phyloP scores from a whole-genome alignment of 53 echinoderm and acorn worm species.

The Arbacia lixula region DNA sequence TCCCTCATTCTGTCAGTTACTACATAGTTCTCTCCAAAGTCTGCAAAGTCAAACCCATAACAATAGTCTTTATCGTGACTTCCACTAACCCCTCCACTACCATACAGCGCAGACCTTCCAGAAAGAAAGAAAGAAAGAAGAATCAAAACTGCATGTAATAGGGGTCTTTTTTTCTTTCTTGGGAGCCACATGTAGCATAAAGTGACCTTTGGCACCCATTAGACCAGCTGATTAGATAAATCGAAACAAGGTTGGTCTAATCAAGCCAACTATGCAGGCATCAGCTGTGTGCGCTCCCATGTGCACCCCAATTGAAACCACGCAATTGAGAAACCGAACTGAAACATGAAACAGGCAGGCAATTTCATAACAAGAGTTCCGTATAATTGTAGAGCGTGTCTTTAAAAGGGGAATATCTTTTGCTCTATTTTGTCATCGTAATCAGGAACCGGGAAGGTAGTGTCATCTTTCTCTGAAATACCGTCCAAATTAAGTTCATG shows the following conservation, averaged over 20 bases:
- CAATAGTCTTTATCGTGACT: too few species aligned
- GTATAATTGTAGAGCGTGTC: too few species aligned
- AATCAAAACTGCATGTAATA: slow-evolving; percentile 25
- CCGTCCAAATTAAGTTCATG: too few species aligned
- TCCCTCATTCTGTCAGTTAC: too few species aligned
- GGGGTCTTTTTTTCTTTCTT: slow-evolving; percentile 1
- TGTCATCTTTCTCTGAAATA: too few species aligned
- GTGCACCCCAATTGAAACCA: not conserved
- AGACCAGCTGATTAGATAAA: slow-evolving; percentile 24
- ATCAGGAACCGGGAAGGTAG: too few species aligned
- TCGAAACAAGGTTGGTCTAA: slow-evolving; percentile 9
- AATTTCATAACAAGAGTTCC: too few species aligned
- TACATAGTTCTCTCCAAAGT: too few species aligned
- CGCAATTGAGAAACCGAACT: slow-evolving; percentile 1
- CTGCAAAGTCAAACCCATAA: too few species aligned
- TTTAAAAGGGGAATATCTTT: too few species aligned
- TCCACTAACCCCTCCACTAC: slow-evolving; percentile 6
- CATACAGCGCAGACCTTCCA: not conserved
- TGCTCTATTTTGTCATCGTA: too few species aligned
- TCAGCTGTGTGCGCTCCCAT: slow-evolving; percentile 30
- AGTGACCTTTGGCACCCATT: slow-evolving; percentile 48
- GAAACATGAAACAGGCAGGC: slow-evolving; percentile 21
- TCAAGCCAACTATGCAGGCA: not conserved
- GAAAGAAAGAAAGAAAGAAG: too few species aligned
- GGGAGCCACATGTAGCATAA: not conserved